phyloP scores from a whole-genome alignment of 2,888 invertebrate genomes.

The Campoplex capitator region DNA sequence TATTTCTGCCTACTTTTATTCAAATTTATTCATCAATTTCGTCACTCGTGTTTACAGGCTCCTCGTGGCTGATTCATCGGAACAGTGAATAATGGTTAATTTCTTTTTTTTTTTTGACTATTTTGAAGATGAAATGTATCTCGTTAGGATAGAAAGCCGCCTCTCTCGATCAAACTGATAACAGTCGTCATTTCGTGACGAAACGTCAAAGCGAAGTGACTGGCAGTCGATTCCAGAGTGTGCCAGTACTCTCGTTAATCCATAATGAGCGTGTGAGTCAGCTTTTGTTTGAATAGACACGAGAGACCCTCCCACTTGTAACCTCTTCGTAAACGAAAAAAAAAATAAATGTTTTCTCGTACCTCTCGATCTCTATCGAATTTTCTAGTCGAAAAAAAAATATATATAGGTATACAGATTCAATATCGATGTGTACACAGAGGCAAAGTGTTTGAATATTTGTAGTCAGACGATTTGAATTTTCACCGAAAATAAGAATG shows the following conservation, averaged over 20 bases:
- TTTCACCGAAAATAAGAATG: background rate
- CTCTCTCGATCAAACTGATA: background rate
- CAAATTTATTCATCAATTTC: background rate
- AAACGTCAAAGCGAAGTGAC: slow-evolving; percentile 28
- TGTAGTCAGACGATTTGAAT: background rate
- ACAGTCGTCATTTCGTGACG: background rate
- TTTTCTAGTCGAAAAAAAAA: background rate
- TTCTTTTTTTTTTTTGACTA: background rate
- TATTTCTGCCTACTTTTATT: too few relatives aligned
- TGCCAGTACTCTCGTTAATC: slow-evolving; percentile 33
- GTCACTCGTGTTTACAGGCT: background rate
- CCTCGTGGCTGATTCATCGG: too few relatives aligned
- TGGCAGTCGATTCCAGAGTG: slow-evolving; percentile 25
- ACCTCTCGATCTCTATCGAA: slow-evolving; percentile 6
- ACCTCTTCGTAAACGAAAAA: slow-evolving; percentile 38
- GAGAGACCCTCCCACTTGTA: slow-evolving; percentile 50
- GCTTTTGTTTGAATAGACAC: slow-evolving; percentile 57
- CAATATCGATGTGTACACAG: background rate
- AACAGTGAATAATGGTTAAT: background rate
- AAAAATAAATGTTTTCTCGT: background rate
- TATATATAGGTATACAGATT: background rate
- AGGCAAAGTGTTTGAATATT: background rate
- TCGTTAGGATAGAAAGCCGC: background rate
- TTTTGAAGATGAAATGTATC: background rate
- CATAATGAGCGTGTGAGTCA: slow-evolving; percentile 62